A percentile compares a stretch with the other conserved stretches of the same genome.
phyloP scores from a whole-genome alignment of 2,888 invertebrate genomes.

The Arrhopalites spinosus region DNA sequence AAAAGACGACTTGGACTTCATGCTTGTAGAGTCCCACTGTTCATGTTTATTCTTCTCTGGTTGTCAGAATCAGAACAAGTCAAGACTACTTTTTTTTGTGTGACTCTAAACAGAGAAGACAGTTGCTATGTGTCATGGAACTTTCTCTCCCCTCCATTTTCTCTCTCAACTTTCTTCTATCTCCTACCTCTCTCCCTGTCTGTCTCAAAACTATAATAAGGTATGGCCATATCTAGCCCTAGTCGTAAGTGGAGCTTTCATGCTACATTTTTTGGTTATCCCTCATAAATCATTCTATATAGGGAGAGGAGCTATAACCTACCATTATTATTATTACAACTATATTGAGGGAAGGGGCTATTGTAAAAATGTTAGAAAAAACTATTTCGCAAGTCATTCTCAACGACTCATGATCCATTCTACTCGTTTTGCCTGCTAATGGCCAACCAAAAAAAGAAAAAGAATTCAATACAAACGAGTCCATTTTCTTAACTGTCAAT shows the following conservation, averaged over 20 bases:
- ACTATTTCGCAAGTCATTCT: background rate
- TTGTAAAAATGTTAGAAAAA: background rate
- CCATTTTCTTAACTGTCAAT: background rate
- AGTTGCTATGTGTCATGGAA: too few relatives aligned
- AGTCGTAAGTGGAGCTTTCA: slow-evolving; percentile 14
- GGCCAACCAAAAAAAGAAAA: background rate
- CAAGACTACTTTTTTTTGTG: too few relatives aligned
- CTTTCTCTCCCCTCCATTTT: too few relatives aligned
- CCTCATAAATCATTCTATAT: slow-evolving; percentile 22
- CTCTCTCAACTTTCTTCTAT: too few relatives aligned
- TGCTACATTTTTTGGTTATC: slow-evolving; percentile 22
- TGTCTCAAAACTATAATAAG: background rate
- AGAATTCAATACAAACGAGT: background rate
- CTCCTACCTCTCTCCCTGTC: background rate
- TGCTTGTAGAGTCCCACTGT: too few relatives aligned
- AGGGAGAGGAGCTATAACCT: background rate
- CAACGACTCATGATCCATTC: background rate
- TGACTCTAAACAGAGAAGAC: too few relatives aligned
- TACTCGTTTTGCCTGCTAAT: background rate
- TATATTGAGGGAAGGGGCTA: background rate
- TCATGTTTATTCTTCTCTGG: too few relatives aligned
- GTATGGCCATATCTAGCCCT: background rate
- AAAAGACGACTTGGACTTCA: too few relatives aligned
- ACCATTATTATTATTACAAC: too few relatives aligned
- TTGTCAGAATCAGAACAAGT: too few relatives aligned